Evolutionary conservation across 2,888 invertebrate genomes (phyloP), one percentile per base, ranked within the genome.

Genomic region (Cephus rjabovi): DNA sequence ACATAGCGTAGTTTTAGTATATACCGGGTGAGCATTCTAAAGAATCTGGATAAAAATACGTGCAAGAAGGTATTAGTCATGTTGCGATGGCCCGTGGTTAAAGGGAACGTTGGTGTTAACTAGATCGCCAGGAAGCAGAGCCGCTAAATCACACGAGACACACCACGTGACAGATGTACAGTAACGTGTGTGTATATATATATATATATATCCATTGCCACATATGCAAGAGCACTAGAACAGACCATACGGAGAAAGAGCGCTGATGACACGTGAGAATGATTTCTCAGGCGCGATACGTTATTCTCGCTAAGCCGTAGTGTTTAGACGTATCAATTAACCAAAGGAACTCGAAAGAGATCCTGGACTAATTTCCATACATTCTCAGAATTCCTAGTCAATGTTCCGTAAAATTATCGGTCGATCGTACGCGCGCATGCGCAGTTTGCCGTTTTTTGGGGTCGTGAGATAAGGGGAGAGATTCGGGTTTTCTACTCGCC

Each of bases 341-440:
- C 85, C 83, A 81, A 56, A 79, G 82, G 81, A 83, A 85, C 83
- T 12, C 83, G 83, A 85, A 83, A 85, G 83, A 84, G 83, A 89
- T 89, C 86, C 84, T 85, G 81, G 12, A 86, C 88, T 87, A 89
- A 89, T 90, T 87, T 85, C 85, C 87, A 84, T 85, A 81, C 86
- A 86, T 89, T 88, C 86, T 78, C 81, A 79, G 83, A 86, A 86
- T 87, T 85, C 86, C 85, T 83, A 82, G 82, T 84, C 85, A 85
- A 89, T 87, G 87, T 86, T 83, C 87, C 89, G 86, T 89, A 86
- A 90, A 90, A 90, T 90, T 86, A 87, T 87, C 84, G 83, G 80
- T 73, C 83, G 79, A 83, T 83, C 81, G 75, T 30, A 23, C 23
- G 40, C 9, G 23, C 56, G 56, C 56, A 23, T 56, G 56, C 56